These are phyloP conservation scores for Kryptopterus vitreolus DNA, from an alignment of 2,797 vertebrate species.

Conservation along the genomic window DNA sequence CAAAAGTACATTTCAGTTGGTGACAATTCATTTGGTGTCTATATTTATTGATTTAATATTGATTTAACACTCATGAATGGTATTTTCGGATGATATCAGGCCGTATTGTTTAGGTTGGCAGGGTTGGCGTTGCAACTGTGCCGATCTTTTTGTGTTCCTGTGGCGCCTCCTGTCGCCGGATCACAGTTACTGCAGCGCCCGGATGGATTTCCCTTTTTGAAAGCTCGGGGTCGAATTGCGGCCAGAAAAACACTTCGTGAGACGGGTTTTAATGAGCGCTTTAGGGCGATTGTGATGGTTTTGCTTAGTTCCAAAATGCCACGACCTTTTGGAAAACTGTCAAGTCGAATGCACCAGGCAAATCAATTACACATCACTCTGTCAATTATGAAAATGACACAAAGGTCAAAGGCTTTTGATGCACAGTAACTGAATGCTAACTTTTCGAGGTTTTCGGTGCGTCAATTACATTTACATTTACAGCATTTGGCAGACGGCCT, in stretches of 20 bases:
- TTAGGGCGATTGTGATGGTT: not conserved
- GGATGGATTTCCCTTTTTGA: not conserved
- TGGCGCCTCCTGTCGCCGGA: not conserved
- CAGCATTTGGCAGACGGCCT: too few species aligned
- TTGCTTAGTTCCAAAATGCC: not conserved
- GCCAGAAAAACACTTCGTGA: not conserved
- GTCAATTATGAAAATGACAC: not conserved
- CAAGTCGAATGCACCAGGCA: not conserved
- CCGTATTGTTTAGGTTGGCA: not conserved
- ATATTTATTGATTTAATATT: too few species aligned
- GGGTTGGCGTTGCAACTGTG: not conserved
- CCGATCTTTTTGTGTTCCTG: not conserved
- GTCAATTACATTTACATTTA: too few species aligned
- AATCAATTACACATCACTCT: not conserved
- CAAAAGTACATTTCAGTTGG: too few species aligned
- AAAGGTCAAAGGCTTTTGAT: not conserved
- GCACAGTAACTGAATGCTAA: not conserved
- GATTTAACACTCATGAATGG: not conserved
- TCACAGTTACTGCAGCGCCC: not conserved
- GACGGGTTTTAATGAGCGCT: not conserved
- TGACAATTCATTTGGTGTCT: too few species aligned
- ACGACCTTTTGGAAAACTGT: constrained; percentile 8
- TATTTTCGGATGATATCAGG: not conserved
- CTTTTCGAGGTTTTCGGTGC: too few species aligned
- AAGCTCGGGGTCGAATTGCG: not conserved